These are phyloP conservation scores for Tenthredo mesomela DNA, from an alignment of 2,888 invertebrate genomes.

Conservation along the genomic window DNA sequence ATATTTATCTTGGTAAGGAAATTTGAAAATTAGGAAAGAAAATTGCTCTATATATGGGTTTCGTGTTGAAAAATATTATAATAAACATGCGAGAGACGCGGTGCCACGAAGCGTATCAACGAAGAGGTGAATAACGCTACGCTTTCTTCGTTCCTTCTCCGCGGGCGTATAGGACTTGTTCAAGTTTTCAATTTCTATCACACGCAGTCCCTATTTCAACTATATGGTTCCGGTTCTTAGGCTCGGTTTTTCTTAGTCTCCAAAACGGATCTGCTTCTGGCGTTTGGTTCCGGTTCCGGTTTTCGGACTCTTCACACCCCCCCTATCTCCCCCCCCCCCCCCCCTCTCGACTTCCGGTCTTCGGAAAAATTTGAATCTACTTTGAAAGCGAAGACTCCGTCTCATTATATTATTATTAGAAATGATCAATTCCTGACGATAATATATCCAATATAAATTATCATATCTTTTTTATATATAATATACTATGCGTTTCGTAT, in stretches of 20 bases:
- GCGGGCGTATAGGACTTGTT: neutral
- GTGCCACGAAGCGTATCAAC: neutral
- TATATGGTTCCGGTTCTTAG: conserved; percentile 8
- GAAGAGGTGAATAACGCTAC: neutral
- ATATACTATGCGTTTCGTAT: neutral
- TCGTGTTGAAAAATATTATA: neutral
- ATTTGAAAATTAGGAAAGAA: neutral
- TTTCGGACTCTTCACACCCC: neutral
- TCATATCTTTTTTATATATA: neutral
- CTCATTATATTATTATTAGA: neutral
- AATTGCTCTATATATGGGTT: neutral
- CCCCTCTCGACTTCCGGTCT: neutral
- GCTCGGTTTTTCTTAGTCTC: neutral
- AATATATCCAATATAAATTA: neutral
- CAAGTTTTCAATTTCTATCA: conserved; percentile 28
- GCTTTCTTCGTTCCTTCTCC: conserved; percentile 21
- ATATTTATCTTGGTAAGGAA: neutral
- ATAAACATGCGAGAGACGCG: neutral
- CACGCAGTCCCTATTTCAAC: conserved; percentile 8
- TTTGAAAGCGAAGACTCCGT: neutral
- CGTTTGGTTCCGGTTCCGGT: conserved; percentile 45
- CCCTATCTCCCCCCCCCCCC: too few relatives aligned
- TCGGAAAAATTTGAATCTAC: neutral
- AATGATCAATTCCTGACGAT: neutral
- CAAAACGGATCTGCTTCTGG: conserved; percentile 6